Base-by-base conservation (phyloP, 2,797 vertebrate genomes). In the Chelmon rostratus region DNA sequence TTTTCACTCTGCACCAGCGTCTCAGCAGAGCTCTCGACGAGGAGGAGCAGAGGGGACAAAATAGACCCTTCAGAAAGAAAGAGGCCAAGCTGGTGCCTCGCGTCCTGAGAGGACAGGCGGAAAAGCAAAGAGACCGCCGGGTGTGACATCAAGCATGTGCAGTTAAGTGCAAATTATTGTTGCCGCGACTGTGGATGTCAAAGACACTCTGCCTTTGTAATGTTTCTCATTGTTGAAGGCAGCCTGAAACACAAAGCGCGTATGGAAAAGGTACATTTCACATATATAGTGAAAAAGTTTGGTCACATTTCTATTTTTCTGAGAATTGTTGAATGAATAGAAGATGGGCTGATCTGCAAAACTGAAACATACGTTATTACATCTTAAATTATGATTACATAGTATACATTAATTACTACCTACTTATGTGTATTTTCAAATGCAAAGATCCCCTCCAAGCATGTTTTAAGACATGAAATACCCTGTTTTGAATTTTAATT, bases 1-100 rank as follows among this genome's bases (percentile, higher is more conserved):
- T 88, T 91, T 92, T 82, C 63, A 68, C 73, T 88, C 58, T 15
- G 84, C 58, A 23, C 82, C 82, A 82, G 83, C 81, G 59, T 81
- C 78, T 54, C 78, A 38, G 81, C 68, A 47, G 73, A 79, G 71
- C 71, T 84, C 86, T 84, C 78, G 44, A 77, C 67, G 25, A 76
- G 76, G 83, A 89, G 68, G 68, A 68, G 76, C 67, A 68, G 76
- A 40, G 70, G 50, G 40, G 52, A 88, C 83, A 83, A 79, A 88
- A 86, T 67, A 85, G 84, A 85, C 84, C 72, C 76, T 85, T 88
- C 85, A 85, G 42, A 86, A 52, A 35, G 16, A 19, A 66, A 79
- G 64, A 82, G 77, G 67, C 74, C 69, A 40, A 28, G 72, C 58
- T 73, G 73, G 74, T 58, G 74, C 65, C 67, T 71, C 13, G 53